Percentiles rank a stretch among this genome's conserved stretches.
Evolutionary conservation across 2,888 invertebrate species (phyloP).

Genomic region (Amphipyra tragopoginis): DNA sequence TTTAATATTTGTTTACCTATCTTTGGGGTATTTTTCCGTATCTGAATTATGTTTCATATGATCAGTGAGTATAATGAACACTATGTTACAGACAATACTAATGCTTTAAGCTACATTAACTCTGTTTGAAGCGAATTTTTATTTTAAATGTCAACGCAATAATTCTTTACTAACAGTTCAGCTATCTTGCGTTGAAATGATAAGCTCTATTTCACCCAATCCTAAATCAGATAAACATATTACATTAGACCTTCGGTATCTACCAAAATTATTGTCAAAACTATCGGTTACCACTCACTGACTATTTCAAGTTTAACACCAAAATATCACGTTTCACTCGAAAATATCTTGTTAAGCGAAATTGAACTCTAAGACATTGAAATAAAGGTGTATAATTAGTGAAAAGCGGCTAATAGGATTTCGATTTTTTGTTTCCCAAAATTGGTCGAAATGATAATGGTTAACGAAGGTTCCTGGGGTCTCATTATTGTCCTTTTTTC

Average conservation of each 20-base stretch:
- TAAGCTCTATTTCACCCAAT: slow-evolving; percentile 16
- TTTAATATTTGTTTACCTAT: no score
- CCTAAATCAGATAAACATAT: slow-evolving; percentile 29
- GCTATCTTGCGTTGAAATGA: slow-evolving; percentile 20
- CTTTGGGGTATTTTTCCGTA: no score
- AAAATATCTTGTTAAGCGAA: slow-evolving; percentile 8
- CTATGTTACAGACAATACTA: no score
- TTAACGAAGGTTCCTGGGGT: slow-evolving; percentile 52
- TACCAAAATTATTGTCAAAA: slow-evolving; percentile 54
- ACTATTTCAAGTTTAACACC: slow-evolving; percentile 40
- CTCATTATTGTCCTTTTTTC: slow-evolving; percentile 57
- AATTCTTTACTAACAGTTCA: slow-evolving; percentile 4
- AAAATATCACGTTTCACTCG: slow-evolving; percentile 15
- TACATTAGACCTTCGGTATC: slow-evolving; percentile 28
- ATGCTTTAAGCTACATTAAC: no score
- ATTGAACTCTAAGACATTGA: not conserved
- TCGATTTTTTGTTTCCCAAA: slow-evolving; percentile 51
- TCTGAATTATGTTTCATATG: no score
- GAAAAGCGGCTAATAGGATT: slow-evolving; percentile 6
- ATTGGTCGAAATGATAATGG: slow-evolving; percentile 59
- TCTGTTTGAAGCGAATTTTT: not conserved
- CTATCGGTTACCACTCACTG: slow-evolving; percentile 54
- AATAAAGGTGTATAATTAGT: slow-evolving; percentile 37
- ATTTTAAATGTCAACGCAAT: slow-evolving; percentile 16
- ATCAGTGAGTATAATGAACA: no score